These are phyloP conservation scores for Nomada lathburiana DNA, from an alignment of 2,888 invertebrate species.

Conservation along the genomic window DNA sequence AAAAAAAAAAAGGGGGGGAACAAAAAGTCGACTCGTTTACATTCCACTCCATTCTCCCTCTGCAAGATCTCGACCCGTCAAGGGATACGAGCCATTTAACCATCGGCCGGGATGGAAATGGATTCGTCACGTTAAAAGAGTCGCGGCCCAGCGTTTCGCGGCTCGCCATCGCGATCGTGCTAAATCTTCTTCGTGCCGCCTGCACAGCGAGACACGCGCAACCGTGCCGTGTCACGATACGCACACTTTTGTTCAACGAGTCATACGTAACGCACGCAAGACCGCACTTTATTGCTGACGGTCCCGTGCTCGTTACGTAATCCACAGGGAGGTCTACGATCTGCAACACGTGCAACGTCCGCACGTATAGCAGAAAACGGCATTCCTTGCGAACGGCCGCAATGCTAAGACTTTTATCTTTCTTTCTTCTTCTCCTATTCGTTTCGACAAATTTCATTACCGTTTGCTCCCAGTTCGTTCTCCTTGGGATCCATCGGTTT, in stretches of 20 bases:
- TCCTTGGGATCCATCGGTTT: background rate
- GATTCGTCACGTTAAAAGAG: constrained; percentile 3
- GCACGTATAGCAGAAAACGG: background rate
- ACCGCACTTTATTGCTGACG: constrained; percentile 62
- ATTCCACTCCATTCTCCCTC: background rate
- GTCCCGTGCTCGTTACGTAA: constrained; percentile 61
- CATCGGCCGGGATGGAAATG: no score
- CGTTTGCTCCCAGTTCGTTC: background rate
- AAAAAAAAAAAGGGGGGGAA: no score
- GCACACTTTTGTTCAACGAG: constrained; percentile 11
- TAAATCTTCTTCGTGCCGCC: constrained; percentile 30
- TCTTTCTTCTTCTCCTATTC: background rate
- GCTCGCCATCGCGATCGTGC: background rate
- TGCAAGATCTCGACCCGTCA: background rate
- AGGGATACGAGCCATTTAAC: background rate
- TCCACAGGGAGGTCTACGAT: constrained; percentile 73
- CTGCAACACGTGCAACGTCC: constrained; percentile 68
- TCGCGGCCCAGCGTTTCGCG: background rate
- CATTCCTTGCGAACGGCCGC: background rate
- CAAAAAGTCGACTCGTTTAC: no score
- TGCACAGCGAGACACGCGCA: background rate
- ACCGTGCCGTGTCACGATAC: constrained; percentile 3
- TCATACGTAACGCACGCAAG: constrained; percentile 52
- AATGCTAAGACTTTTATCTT: background rate
- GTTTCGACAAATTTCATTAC: no score